Evolutionary conservation across 2,888 invertebrate species (phyloP).

Genomic region (Drosophila mimetica): DNA sequence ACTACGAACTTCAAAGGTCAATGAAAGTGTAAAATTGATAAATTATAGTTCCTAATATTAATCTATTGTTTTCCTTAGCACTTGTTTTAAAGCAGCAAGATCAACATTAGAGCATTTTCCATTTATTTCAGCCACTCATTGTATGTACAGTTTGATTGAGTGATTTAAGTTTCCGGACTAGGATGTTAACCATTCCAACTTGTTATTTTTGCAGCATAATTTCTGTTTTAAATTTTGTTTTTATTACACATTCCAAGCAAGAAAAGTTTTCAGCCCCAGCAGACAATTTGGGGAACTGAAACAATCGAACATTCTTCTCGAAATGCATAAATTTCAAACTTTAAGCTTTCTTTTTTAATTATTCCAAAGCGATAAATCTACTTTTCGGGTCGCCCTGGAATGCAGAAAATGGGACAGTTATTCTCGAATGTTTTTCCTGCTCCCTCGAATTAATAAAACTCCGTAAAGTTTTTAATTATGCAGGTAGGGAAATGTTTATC

Average conservation of each 20-base stretch:
- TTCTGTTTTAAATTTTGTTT: background rate
- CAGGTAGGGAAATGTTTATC: conserved; percentile 36
- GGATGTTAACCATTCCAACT: conserved; percentile 12
- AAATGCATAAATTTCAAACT: background rate
- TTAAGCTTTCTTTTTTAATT: background rate
- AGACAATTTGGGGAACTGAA: background rate
- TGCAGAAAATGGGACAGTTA: conserved; percentile 5
- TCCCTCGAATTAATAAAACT: conserved; percentile 7
- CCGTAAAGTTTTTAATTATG: conserved; percentile 34
- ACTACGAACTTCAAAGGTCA: background rate
- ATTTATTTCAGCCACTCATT: conserved; percentile 23
- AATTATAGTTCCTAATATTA: background rate
- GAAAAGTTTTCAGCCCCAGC: background rate
- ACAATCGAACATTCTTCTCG: conserved; percentile 1
- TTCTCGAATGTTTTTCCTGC: background rate
- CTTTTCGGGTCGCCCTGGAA: background rate
- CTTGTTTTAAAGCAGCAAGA: background rate
- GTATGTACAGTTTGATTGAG: conserved; percentile 51
- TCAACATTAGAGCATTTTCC: background rate
- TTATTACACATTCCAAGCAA: conserved; percentile 11
- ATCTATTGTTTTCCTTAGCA: background rate
- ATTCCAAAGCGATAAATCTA: conserved; percentile 3
- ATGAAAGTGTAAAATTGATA: background rate
- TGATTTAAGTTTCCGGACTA: conserved; percentile 26
- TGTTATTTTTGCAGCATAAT: background rate